Percentiles rank a stretch among this genome's conserved stretches.
phyloP scores from a whole-genome alignment of 2,888 invertebrate species.

The Mythimna vitellina region DNA sequence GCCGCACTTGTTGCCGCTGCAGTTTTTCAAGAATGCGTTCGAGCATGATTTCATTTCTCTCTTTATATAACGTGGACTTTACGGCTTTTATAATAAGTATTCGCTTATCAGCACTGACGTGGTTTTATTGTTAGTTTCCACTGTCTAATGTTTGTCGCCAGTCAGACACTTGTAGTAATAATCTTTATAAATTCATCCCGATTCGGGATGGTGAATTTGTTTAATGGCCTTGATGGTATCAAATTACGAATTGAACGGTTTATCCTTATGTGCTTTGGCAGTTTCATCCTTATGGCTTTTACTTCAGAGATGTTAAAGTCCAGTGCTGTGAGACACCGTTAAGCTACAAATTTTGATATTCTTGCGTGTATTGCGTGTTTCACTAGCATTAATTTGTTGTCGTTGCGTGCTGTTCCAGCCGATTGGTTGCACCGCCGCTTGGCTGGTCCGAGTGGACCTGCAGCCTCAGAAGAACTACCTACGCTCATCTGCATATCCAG shows the following conservation, averaged over 20 bases:
- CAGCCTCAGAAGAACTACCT: constrained; percentile 71
- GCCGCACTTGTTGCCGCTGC: constrained; percentile 51
- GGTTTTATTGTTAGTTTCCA: constrained; percentile 74
- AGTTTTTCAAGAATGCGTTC: constrained; percentile 48
- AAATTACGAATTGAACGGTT: constrained; percentile 53
- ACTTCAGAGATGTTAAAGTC: constrained; percentile 15
- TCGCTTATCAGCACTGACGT: constrained; percentile 77
- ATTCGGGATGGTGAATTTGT: constrained; percentile 56
- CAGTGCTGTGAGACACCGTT: constrained; percentile 66
- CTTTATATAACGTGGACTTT: constrained; percentile 73
- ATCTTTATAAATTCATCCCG: constrained; percentile 38
- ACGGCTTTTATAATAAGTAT: constrained; percentile 70
- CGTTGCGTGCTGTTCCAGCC: constrained; percentile 77
- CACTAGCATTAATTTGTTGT: constrained; percentile 72
- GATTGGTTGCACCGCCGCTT: constrained; percentile 73
- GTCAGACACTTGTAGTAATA: constrained; percentile 31
- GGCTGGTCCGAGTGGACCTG: constrained; percentile 70
- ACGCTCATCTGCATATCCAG: constrained; percentile 74
- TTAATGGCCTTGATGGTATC: constrained; percentile 45
- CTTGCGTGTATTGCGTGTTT: constrained; percentile 75
- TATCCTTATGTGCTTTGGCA: constrained; percentile 16
- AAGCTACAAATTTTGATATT: constrained; percentile 70
- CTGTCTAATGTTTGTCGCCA: constrained; percentile 59
- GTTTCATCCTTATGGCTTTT: constrained; percentile 36
- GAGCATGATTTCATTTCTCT: constrained; percentile 68